phyloP scores from a whole-genome alignment of 2,113 vertebrate genomes.

The Gymnobelideus leadbeateri region DNA sequence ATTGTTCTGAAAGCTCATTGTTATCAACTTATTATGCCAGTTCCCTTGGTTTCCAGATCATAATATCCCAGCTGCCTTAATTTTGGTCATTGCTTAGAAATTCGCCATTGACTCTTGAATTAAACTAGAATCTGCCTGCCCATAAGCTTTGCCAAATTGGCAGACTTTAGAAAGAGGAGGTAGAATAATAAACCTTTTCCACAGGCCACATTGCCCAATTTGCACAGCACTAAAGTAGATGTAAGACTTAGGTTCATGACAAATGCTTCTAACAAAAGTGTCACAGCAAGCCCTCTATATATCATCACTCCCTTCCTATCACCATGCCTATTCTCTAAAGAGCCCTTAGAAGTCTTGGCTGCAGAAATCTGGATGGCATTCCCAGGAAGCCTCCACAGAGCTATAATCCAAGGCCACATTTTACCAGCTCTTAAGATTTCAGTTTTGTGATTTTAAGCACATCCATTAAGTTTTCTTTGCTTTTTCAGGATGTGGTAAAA shows the following conservation, averaged over 20 bases:
- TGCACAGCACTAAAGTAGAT: conserved; percentile 53
- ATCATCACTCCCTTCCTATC: conserved; percentile 71
- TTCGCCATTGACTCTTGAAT: neutral
- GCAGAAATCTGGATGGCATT: conserved; percentile 62
- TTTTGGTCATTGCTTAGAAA: conserved; percentile 30
- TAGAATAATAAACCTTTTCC: conserved; percentile 46
- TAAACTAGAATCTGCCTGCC: neutral
- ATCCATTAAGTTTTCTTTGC: conserved; percentile 37
- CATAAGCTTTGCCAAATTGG: conserved; percentile 2
- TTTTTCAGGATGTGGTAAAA: conserved; percentile 47
- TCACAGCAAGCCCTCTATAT: conserved; percentile 21
- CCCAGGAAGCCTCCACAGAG: conserved; percentile 65
- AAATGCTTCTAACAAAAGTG: conserved; percentile 66
- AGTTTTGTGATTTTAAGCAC: conserved; percentile 66
- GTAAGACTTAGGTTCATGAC: conserved; percentile 64
- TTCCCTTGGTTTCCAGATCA: neutral
- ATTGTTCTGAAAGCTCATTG: neutral
- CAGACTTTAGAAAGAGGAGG: conserved; percentile 21
- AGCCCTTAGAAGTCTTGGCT: conserved; percentile 71
- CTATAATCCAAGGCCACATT: conserved; percentile 63
- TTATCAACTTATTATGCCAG: neutral
- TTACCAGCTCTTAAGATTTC: conserved; percentile 70
- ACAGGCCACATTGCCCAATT: conserved; percentile 44
- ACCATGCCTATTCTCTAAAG: conserved; percentile 74
- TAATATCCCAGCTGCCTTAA: neutral